Base-by-base conservation (phyloP, 2,797 vertebrate genomes). In the Phyllotis vaccarum region DNA sequence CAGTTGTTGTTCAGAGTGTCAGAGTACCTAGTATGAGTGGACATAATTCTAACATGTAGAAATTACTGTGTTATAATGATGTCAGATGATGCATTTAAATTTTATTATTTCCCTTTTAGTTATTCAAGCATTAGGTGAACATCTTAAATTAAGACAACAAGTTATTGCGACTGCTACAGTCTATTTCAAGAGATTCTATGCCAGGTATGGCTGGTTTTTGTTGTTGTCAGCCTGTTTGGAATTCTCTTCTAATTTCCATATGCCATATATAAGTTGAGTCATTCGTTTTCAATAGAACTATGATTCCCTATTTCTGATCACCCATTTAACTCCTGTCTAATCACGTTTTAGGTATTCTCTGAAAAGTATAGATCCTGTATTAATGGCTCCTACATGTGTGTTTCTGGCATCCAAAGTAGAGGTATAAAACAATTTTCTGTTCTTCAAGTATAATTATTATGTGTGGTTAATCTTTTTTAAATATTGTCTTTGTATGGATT, bases 311-410 rank as follows among this genome's bases (percentile, higher is more conserved):
- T 76, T 80, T 27, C 31, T 22, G 37, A 40, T 40, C 2, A 12
- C 21, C 83, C 27, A 86, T 7, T 96, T 98, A 97, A 98, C 96
- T 98, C 83, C 97, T 97, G 95, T 98, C 98, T 95, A 91, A 88
- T 98, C 89, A 96, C 85, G 97, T 98, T 98, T 96, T 98, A 99
- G 99, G 98, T 99, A 99, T 98, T 99, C 99, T 96, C 98, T 99
- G 98, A 99, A 99, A 99, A 99, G 99, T 98, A 99, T 99, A 98
- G 99, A 99, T 98, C 99, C 99, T 89, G 99, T 99, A 93, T 99
- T 99, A 98, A 99, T 99, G 99, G 99, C 99, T 98, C 99, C 99
- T 91, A 99, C 99, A n/a, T 99, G 99, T 99, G 99, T 99, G 97
- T 99, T 99, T 98, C 98, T 99, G 98, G 99, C 99, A 98, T 99